Evolutionary conservation across 2,113 vertebrate genomes (phyloP), one percentile per base, ranked within the genome.

Genomic region (Misgurnus mizolepis): DNA sequence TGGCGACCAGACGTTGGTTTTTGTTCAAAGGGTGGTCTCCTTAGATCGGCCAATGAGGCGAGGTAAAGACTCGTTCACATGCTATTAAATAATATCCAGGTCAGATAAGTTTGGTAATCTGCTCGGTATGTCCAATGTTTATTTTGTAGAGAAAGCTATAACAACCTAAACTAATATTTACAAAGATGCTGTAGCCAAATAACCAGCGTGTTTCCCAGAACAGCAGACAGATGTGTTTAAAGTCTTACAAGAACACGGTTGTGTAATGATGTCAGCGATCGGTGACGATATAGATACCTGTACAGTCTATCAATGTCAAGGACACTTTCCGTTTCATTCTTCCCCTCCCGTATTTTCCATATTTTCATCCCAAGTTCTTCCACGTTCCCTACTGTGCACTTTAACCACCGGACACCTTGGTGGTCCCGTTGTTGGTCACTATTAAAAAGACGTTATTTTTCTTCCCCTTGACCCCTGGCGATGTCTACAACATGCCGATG

Each of bases 371-470:
- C 66, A 7, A 7, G 56, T 85, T 47, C 72, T 74, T 80, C 41
- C 43, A 12, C 27, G 72, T 80, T 76, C 60, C 76, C 73, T 79
- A 81, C 76, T 3, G 85, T 1, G 76, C 86, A 87, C 83, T 83
- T 72, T 79, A 76, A 53, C 70, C 64, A 53, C 75, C 78, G 81
- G 83, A 91, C 89, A 85, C 89, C 84, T 92, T 91, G 93, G 93
- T 93, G 93, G 93, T 93, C 93, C 50, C 80, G 75, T 83, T 79
- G 81, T 90, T 90, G 88, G 87, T 91, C 88, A 88, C 89, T 90
- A 91, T 93, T 92, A 93, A 93, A 93, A 80, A 83, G 88, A 91
- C 87, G 90, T 93, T 94, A 93, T 93, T 94, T 92, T 92, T 90
- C 88, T 92, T 91, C 87, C 86, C 89, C 81, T 83, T 94, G 92